phyloP scores from a whole-genome alignment of 2,113 vertebrate species.

The Pelusios castaneus region DNA sequence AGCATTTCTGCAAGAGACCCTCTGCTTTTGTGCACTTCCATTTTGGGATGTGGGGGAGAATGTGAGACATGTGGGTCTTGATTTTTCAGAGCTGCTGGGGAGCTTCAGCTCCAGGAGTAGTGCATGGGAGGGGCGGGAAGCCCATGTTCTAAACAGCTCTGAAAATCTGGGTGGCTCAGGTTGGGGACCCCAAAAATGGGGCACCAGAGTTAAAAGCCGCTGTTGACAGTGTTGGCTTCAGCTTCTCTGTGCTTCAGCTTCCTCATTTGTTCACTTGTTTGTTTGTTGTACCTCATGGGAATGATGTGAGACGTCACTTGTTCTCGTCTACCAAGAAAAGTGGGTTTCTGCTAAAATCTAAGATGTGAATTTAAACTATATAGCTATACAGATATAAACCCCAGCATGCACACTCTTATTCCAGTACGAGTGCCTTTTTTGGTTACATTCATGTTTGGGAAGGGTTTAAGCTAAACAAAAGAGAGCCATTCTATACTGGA shows the following conservation, averaged over 20 bases:
- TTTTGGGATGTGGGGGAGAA: neutral
- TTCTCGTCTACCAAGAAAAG: neutral
- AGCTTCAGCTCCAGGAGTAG: neutral
- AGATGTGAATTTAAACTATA: neutral
- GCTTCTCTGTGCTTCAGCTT: neutral
- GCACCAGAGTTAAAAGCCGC: neutral
- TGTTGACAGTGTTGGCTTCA: neutral
- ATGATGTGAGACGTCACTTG: neutral
- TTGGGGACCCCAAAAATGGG: neutral
- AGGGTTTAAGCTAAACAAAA: neutral
- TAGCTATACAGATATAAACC: neutral
- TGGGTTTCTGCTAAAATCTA: neutral
- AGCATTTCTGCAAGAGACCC: neutral
- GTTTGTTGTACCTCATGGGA: neutral
- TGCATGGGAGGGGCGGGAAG: neutral
- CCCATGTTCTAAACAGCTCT: neutral
- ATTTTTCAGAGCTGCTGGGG: neutral
- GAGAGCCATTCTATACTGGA: neutral
- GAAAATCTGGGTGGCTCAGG: neutral
- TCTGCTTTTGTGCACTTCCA: neutral
- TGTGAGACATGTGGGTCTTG: neutral
- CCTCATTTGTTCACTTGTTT: neutral
- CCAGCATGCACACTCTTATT: neutral
- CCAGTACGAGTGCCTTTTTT: neutral
- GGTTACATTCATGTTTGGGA: neutral